These are phyloP conservation scores for Mythimna impura DNA, from an alignment of 2,888 invertebrate species.

Conservation along the genomic window DNA sequence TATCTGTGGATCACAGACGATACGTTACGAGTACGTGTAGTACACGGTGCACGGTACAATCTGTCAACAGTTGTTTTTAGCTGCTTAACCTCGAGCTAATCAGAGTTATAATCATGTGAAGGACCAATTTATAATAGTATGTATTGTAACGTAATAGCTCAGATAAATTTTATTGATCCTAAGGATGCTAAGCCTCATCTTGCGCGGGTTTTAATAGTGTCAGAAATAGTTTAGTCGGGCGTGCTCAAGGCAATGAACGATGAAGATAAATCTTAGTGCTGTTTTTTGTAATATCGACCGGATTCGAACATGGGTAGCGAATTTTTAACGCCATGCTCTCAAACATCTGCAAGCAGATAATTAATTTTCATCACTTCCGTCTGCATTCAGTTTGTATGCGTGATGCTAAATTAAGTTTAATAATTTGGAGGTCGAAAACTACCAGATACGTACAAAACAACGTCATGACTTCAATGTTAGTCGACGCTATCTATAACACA, in stretches of 20 bases:
- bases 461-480: slow-evolving; percentile 2
- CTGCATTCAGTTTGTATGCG: slow-evolving; percentile 11
- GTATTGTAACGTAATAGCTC: too few species aligned
- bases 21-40: background rate
- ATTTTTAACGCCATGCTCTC: background rate
- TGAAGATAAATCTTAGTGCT: slow-evolving; percentile 23
- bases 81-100: background rate
- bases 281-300: slow-evolving; percentile 3
- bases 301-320: background rate
- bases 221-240: slow-evolving; percentile 22
- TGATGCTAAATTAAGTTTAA: slow-evolving; percentile 7
- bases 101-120: background rate
- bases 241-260: slow-evolving; percentile 1
- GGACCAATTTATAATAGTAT: slow-evolving; percentile 7
- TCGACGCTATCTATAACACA: background rate
- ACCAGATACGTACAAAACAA: slow-evolving; percentile 3
- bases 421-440: slow-evolving; percentile 9
- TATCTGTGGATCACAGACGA: background rate
- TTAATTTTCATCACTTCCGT: slow-evolving; percentile 11
- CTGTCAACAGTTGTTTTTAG: slow-evolving; percentile 6
- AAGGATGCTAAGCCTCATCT: slow-evolving; percentile 1
- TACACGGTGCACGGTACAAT: background rate
- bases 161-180: slow-evolving; percentile 2
- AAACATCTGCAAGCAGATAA: background rate
- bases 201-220: slow-evolving; percentile 21